These are phyloP conservation scores for Alauda arvensis DNA, from an alignment of 2,797 vertebrate species.

Conservation along the genomic window DNA sequence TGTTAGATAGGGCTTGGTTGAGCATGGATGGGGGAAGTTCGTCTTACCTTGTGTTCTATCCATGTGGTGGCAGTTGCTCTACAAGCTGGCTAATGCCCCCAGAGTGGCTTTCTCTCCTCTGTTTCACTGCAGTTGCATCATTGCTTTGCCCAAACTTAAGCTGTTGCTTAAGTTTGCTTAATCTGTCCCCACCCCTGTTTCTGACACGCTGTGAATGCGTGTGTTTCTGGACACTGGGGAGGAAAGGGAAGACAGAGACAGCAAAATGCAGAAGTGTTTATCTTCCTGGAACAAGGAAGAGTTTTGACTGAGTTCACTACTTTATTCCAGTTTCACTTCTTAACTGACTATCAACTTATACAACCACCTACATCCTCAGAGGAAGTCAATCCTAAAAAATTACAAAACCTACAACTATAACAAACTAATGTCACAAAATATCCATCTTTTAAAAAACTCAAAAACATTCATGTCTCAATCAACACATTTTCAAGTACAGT, in stretches of 20 bases:
- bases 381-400: too few relatives aligned
- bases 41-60: accelerated
- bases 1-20: neutral
- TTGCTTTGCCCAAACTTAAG: neutral
- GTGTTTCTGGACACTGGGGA: accelerated
- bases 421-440: too few relatives aligned
- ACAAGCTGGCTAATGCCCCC: neutral
- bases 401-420: too few relatives aligned
- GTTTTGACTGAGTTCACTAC: neutral
- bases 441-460: too few relatives aligned
- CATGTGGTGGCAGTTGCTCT: neutral
- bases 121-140: neutral
- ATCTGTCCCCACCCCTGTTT: neutral
- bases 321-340: neutral
- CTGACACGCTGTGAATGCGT: accelerated
- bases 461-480: too few relatives aligned
- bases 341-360: too few relatives aligned
- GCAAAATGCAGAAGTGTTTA: neutral
- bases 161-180: too few relatives aligned
- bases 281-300: neutral
- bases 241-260: neutral
- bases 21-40: accelerated
- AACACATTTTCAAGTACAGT: too few relatives aligned
- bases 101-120: neutral
- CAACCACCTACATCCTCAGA: too few relatives aligned